Evolutionary conservation across 2,113 vertebrate species (phyloP).

Genomic region (Callithrix jacchus): DNA sequence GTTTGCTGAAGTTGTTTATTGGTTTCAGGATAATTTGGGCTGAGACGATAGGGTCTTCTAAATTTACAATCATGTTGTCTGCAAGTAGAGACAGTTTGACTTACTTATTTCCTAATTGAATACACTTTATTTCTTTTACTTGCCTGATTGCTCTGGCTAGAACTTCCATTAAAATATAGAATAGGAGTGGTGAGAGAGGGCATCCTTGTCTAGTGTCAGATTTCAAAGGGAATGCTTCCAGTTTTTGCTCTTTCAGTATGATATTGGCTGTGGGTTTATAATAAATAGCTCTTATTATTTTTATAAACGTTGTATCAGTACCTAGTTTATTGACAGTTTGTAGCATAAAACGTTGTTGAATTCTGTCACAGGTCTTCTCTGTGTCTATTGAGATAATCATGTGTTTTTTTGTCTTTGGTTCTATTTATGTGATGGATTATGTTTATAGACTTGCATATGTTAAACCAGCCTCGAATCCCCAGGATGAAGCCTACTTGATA

Average conservation of each 20-base stretch:
- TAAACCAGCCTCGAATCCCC: neutral
- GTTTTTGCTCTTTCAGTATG: neutral
- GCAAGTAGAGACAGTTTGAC: neutral
- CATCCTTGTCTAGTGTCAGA: neutral
- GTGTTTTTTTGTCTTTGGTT: neutral
- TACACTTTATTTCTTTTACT: neutral
- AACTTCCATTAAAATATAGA: neutral
- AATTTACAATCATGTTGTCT: neutral
- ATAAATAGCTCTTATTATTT: neutral
- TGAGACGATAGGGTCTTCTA: neutral
- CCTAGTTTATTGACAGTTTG: neutral
- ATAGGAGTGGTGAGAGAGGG: neutral
- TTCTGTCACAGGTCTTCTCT: neutral
- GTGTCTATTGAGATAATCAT: neutral
- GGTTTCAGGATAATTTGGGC: neutral
- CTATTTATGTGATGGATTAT: neutral
- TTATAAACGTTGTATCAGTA: neutral
- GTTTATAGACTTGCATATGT: neutral
- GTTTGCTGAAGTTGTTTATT: neutral
- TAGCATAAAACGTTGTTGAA: neutral
- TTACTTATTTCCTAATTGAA: neutral
- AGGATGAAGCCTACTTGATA: neutral
- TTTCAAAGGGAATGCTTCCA: neutral
- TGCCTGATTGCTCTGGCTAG: neutral
- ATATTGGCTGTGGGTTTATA: neutral